Base-by-base conservation (phyloP, 1,140 invertebrate species). In the Neodiprion fabricii region DNA sequence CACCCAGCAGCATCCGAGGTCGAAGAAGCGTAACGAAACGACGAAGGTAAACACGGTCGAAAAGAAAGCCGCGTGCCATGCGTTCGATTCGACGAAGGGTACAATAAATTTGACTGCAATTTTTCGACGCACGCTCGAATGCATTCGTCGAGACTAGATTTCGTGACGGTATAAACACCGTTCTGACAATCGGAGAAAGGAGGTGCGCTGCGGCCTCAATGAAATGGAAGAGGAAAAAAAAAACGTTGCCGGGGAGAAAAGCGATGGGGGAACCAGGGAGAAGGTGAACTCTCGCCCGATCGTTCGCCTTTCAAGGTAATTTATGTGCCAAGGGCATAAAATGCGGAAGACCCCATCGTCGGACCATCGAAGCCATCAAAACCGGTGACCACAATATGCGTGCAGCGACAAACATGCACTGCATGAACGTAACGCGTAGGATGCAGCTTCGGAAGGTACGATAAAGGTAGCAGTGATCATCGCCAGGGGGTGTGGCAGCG, bases 251-350 rank as follows among this genome's bases (percentile, higher is more conserved):
- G 78, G 49, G 65, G 75, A 17, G 53, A 40, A 40, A 40, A 40
- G 28, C 28, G 28, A 40, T 5, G 28, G 53, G 11, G 53, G 50
- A 53, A n/a, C 10, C 10, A 53, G 50, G 50, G 50, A 1, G 53
- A 12, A 61, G 53, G 53, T 61, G 53, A 61, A 61, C 11, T 61
- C 11, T 14, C 11, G 11, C 67, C 81, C 78, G 78, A 82, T 81
- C 78, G 74, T 77, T 69, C 77, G 67, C 82, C 79, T 84, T 85
- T 85, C 79, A 79, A 72, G 72, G 71, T 68, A 83, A 85, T 85
- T 84, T 85, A 84, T 84, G 82, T 82, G 79, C 76, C 78, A 79
- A 80, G 78, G 79, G 81, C 80, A 85, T 80, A 83, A 84, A 84
- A 40, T 40, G 28, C 1, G 28, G 53, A 61, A 40, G 53, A 9